Conservation (phyloP, 2,888 invertebrate genomes). For the Drosophila eohydei region DNA sequence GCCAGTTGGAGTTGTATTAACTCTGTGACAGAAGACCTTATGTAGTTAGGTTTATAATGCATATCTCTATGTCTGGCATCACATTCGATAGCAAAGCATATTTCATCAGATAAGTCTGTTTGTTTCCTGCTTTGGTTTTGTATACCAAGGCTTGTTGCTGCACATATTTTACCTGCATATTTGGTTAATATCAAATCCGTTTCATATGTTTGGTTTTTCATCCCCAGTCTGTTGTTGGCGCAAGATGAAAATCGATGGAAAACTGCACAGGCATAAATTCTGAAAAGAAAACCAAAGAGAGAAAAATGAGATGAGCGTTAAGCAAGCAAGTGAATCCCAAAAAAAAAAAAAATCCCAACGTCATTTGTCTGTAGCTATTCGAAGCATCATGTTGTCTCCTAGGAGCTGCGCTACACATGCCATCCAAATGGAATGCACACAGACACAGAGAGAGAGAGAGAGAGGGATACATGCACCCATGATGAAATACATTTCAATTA, state of each 20-base stretch:
- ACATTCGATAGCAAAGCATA: background rate
- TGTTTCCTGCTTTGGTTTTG: background rate
- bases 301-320: conserved; percentile 24
- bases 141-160: background rate
- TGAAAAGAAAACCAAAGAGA: conserved; percentile 55
- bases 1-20: too few relatives aligned
- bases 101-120: background rate
- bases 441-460: background rate
- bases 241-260: conserved; percentile 79
- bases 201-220: conserved; percentile 83
- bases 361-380: conserved; percentile 16
- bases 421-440: conserved; percentile 19
- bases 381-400: conserved; percentile 15
- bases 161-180: conserved; percentile 83
- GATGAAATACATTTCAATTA: conserved; percentile 63
- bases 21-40: background rate
- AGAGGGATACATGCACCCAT: background rate
- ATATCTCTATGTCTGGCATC: background rate
- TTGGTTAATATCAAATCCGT: conserved; percentile 82
- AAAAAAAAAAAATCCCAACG: conserved; percentile 1
- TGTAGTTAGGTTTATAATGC: too few relatives aligned
- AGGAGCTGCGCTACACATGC: conserved; percentile 23
- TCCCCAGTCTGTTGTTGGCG: conserved; percentile 83
- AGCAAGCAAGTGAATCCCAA: background rate
- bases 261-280: conserved; percentile 75